Evolutionary conservation across 2,797 vertebrate species (phyloP).

Genomic region (Lerista edwardsae): DNA sequence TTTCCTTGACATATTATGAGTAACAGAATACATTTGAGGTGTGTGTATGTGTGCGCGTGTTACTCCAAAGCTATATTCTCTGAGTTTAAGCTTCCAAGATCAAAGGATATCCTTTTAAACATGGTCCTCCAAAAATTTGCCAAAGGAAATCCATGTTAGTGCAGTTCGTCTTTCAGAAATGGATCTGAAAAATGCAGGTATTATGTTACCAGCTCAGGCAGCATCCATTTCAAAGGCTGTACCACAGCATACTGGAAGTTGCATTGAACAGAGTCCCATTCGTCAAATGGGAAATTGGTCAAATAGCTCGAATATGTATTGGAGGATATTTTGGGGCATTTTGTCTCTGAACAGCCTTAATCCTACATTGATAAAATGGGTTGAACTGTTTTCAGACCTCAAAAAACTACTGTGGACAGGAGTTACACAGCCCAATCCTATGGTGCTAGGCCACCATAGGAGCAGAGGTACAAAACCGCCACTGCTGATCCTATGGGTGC

Average conservation of each 20-base stretch:
- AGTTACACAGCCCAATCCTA: too few relatives aligned
- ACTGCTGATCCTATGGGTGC: too few relatives aligned
- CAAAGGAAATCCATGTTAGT: neutral
- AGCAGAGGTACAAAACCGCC: too few relatives aligned
- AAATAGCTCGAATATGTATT: neutral
- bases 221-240: neutral
- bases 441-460: too few relatives aligned
- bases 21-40: neutral
- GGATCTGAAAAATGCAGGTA: neutral
- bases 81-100: neutral
- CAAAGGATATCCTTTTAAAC: slow-evolving; percentile 9
- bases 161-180: neutral
- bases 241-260: neutral
- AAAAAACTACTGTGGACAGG: neutral
- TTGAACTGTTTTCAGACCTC: neutral
- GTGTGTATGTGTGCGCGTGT: slow-evolving; percentile 2
- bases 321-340: neutral
- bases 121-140: neutral
- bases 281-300: neutral
- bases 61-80: slow-evolving; percentile 14
- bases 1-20: neutral
- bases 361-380: neutral
- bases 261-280: neutral
- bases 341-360: neutral
- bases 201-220: neutral